Evolutionary conservation across 1,140 invertebrate species (phyloP).

Genomic region (Battus philenor): DNA sequence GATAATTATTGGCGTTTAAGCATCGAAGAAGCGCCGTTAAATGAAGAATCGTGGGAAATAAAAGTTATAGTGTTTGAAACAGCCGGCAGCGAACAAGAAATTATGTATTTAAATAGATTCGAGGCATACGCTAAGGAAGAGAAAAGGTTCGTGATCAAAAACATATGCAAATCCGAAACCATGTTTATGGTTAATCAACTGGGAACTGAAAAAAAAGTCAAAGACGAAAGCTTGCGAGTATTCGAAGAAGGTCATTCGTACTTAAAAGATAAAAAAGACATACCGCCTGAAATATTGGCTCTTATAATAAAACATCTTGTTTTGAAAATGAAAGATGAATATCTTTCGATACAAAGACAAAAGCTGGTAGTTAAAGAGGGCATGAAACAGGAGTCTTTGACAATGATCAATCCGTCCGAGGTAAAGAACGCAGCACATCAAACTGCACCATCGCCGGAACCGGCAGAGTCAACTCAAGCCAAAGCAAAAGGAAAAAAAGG

Average conservation of each 20-base stretch:
- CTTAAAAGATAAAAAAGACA: slow-evolving; percentile 59
- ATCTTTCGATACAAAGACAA: slow-evolving; percentile 56
- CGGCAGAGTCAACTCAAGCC: slow-evolving; percentile 16
- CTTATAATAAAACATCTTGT: slow-evolving; percentile 66
- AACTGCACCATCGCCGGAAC: slow-evolving; percentile 23
- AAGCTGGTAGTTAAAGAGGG: slow-evolving; percentile 55
- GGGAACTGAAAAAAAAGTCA: slow-evolving; percentile 60
- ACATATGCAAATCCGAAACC: slow-evolving; percentile 68
- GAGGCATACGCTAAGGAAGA: slow-evolving; percentile 57
- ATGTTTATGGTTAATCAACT: slow-evolving; percentile 70
- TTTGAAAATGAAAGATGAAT: slow-evolving; percentile 64
- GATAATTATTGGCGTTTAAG: slow-evolving; percentile 44
- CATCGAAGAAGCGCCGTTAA: slow-evolving; percentile 47
- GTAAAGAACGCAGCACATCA: slow-evolving; percentile 28
- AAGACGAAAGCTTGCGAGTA: slow-evolving; percentile 55
- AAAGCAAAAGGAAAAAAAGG: slow-evolving; percentile 43
- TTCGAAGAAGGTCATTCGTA: slow-evolving; percentile 60
- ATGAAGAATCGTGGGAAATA: slow-evolving; percentile 51
- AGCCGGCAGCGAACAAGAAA: slow-evolving; percentile 59
- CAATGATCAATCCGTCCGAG: slow-evolving; percentile 53
- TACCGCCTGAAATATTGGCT: slow-evolving; percentile 60
- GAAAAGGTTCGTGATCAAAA: slow-evolving; percentile 69
- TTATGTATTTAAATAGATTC: slow-evolving; percentile 62
- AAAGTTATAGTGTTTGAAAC: slow-evolving; percentile 62
- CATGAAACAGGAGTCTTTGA: slow-evolving; percentile 51